These are phyloP conservation scores for Diabrotica undecimpunctata DNA, from an alignment of 1,140 invertebrate species.

Conservation along the genomic window DNA sequence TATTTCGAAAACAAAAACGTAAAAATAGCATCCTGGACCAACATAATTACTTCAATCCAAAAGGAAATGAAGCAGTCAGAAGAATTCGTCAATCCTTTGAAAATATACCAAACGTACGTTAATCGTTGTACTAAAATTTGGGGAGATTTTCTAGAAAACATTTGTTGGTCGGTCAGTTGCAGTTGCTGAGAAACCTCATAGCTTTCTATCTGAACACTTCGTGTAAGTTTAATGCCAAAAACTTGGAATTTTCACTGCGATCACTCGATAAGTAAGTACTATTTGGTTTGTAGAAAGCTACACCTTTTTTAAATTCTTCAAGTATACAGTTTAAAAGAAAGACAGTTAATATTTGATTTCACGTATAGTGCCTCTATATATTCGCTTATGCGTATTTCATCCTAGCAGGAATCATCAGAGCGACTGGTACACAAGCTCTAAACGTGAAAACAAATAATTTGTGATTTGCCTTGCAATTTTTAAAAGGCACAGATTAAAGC, in stretches of 20 bases:
- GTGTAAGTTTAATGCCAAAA: conserved; percentile 91
- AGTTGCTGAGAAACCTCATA: conserved; percentile 81
- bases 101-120: conserved; percentile 60
- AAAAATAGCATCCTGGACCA: conserved; percentile 36
- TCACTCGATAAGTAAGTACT: conserved; percentile 78
- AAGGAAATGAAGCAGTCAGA: conserved; percentile 36
- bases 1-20: conserved; percentile 41
- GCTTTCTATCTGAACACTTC: conserved; percentile 83
- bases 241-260: conserved; percentile 75
- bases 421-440: no score
- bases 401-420: no score
- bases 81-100: conserved; percentile 57
- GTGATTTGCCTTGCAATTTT: no score
- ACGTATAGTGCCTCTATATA: no score
- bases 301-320: no score
- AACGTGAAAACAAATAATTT: no score
- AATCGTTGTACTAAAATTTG: conserved; percentile 65
- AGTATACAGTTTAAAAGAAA: no score
- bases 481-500: no score
- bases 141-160: conserved; percentile 65
- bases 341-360: no score
- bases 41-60: conserved; percentile 37
- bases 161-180: conserved; percentile 85
- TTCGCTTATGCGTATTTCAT: no score
- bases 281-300: not conserved